Conservation (phyloP, 2,113 vertebrate genomes). For the Anguilla rostrata region DNA sequence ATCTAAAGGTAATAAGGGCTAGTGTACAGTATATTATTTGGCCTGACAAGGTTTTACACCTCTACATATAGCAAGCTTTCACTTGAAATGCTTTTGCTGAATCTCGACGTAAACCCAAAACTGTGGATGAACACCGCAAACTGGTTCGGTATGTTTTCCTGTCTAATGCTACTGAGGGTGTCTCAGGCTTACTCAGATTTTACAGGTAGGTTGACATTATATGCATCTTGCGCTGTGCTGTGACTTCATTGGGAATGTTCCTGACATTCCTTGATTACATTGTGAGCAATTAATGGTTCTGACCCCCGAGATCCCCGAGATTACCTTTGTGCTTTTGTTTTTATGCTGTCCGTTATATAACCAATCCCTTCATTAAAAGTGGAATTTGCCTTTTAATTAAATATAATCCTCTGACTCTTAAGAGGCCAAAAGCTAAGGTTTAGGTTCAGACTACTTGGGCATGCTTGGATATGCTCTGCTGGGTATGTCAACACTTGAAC, state of each 20-base stretch:
- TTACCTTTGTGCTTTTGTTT: constrained; percentile 13
- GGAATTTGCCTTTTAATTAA: constrained; percentile 31
- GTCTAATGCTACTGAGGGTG: no score
- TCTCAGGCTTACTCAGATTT: no score
- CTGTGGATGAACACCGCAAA: no score
- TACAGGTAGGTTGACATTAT: no score
- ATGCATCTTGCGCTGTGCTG: no score
- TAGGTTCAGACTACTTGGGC: neutral
- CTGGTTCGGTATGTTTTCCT: no score
- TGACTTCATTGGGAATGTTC: neutral
- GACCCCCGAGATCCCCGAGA: neutral
- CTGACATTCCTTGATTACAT: neutral
- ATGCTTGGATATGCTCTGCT: neutral
- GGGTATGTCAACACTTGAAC: neutral
- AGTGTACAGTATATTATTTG: no score
- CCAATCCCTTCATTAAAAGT: constrained; percentile 24
- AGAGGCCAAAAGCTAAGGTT: constrained; percentile 17
- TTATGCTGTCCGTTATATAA: constrained; percentile 27
- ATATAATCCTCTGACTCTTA: constrained; percentile 20
- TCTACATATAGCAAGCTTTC: no score
- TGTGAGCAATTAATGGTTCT: constrained; percentile 12
- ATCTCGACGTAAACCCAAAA: no score
- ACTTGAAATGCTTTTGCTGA: no score
- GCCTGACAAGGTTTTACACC: no score
- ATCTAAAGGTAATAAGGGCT: no score